Conservation (phyloP, 2,888 invertebrate species). For the Hirtodrosophila histrioides region DNA sequence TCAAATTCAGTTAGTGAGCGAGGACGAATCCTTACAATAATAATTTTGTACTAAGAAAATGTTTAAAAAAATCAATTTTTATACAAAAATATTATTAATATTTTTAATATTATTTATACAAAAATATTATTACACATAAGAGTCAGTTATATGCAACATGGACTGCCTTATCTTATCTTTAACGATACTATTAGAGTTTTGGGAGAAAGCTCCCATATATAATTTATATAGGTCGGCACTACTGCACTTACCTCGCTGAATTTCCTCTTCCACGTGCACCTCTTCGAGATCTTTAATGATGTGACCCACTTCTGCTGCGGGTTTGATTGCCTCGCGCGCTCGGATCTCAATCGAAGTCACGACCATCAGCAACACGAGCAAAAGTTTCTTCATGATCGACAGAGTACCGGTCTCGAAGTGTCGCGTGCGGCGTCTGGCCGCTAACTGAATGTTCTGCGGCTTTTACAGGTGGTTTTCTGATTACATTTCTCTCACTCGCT, state of each 20-base stretch:
- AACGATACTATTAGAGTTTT: too few relatives aligned
- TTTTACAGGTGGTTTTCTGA: conserved; percentile 48
- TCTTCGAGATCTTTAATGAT: conserved; percentile 55
- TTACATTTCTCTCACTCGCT: conserved; percentile 11
- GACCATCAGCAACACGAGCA: conserved; percentile 20
- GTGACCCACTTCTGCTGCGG: conserved; percentile 63
- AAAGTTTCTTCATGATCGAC: conserved; percentile 5
- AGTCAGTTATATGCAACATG: not conserved
- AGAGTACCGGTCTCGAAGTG: conserved; percentile 4
- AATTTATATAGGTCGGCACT: not conserved
- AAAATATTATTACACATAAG: not conserved
- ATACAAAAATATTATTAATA: too few relatives aligned
- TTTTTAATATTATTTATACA: too few relatives aligned
- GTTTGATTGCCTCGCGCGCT: conserved; percentile 60
- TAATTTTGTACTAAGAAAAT: too few relatives aligned
- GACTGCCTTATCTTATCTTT: too few relatives aligned
- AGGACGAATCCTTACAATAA: too few relatives aligned
- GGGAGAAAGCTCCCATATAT: conserved; percentile 1
- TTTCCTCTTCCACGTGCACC: conserved; percentile 36
- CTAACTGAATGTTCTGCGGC: conserved; percentile 34
- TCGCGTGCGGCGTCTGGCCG: conserved; percentile 19
- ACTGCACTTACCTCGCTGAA: conserved; percentile 40
- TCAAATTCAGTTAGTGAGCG: too few relatives aligned
- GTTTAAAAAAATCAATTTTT: too few relatives aligned
- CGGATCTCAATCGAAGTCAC: conserved; percentile 34